Conservation (phyloP, 1,140 invertebrate genomes). For the Apocrypta bakeri region DNA sequence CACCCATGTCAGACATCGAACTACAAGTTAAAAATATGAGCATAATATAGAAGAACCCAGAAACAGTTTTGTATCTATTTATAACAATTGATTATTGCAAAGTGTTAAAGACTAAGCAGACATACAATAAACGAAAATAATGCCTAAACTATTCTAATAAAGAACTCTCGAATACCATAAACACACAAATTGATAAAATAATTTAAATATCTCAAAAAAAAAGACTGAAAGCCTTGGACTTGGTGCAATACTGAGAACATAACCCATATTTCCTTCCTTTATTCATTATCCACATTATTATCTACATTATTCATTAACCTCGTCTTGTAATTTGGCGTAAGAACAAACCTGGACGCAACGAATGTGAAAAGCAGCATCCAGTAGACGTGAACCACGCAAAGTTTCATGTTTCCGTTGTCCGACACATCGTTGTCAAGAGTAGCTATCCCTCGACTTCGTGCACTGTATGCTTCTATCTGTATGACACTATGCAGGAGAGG, state of each 20-base stretch:
- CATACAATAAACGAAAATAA: background rate
- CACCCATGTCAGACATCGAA: background rate
- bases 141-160: too few relatives aligned
- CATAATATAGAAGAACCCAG: background rate
- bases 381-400: constrained; percentile 74
- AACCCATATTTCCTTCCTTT: background rate
- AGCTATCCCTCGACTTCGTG: background rate
- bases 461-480: background rate
- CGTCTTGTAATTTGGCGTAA: too few relatives aligned
- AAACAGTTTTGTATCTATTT: background rate
- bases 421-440: constrained; percentile 28
- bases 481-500: too few relatives aligned
- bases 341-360: constrained; percentile 73
- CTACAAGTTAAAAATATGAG: background rate
- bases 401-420: constrained; percentile 72
- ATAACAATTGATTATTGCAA: background rate
- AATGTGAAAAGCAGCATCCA: constrained; percentile 77
- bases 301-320: too few relatives aligned
- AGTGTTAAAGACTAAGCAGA: background rate
- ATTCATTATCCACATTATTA: too few relatives aligned
- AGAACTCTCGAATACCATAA: background rate
- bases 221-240: background rate
- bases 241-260: too few relatives aligned
- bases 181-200: background rate
- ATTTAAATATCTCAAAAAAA: background rate